phyloP scores from a whole-genome alignment of 1,140 invertebrate genomes.

The Meloidogyne chitwoodi region DNA sequence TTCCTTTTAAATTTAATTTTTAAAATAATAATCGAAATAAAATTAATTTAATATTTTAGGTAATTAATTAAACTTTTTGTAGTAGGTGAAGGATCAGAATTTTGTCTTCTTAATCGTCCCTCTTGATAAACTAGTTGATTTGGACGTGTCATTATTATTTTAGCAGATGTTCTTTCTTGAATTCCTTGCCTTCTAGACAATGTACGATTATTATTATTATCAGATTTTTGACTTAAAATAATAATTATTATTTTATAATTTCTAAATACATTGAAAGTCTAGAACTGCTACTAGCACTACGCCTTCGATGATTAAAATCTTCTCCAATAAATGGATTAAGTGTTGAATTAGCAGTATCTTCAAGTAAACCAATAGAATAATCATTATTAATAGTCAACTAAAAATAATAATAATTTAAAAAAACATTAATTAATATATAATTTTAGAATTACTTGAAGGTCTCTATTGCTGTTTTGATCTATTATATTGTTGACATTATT shows the following conservation, averaged over 20 bases:
- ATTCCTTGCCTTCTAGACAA: neutral
- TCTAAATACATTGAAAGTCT: neutral
- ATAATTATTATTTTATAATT: neutral
- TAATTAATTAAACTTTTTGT: neutral
- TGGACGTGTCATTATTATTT: constrained; percentile 3
- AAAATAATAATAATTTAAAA: no score
- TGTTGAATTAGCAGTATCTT: neutral
- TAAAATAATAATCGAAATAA: neutral
- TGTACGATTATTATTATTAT: neutral
- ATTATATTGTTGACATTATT: neutral
- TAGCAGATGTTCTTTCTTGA: neutral
- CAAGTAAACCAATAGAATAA: neutral
- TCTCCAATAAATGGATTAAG: neutral
- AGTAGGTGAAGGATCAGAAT: constrained; percentile 10
- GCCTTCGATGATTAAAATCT: neutral
- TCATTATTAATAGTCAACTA: neutral
- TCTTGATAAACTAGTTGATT: neutral
- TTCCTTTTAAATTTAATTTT: constrained; percentile 7
- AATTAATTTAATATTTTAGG: no score
- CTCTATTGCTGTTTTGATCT: neutral
- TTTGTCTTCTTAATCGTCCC: neutral
- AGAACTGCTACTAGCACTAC: neutral
- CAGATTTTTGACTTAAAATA: neutral
- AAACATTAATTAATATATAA: neutral
- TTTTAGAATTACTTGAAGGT: neutral